phyloP scores from a whole-genome alignment of 1,140 invertebrate genomes.

The Bacillus rossius region DNA sequence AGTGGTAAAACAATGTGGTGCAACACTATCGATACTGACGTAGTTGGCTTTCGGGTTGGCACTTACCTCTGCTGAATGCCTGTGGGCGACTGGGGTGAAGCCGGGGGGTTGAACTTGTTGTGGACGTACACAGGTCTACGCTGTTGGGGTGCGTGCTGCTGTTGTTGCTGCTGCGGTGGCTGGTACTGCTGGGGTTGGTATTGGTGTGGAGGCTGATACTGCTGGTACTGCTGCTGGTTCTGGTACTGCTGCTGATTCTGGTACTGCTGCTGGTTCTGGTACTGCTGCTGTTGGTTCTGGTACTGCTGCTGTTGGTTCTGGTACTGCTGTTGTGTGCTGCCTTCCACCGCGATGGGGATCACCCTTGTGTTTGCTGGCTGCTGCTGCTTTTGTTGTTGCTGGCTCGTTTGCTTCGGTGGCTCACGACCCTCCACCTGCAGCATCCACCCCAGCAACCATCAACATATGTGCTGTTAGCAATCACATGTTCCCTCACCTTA shows the following conservation, averaged over 20 bases:
- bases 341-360: constrained; percentile 47
- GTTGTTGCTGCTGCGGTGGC: constrained; percentile 13
- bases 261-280: constrained; percentile 26
- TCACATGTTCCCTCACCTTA: too few species aligned
- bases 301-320: constrained; percentile 24
- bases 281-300: constrained; percentile 20
- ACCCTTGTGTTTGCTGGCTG: constrained; percentile 32
- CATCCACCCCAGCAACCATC: too few species aligned
- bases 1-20: too few species aligned
- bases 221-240: constrained; percentile 12
- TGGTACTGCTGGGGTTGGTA: constrained; percentile 18
- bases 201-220: constrained; percentile 21
- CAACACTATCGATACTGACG: too few species aligned
- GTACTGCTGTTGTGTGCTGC: constrained; percentile 23
- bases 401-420: background rate
- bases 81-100: constrained; percentile 14
- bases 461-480: too few species aligned
- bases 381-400: constrained; percentile 11
- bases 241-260: constrained; percentile 24
- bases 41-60: too few species aligned
- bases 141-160: constrained; percentile 22
- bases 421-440: background rate
- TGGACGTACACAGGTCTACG: constrained; percentile 25
- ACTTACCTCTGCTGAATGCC: too few species aligned
- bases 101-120: constrained; percentile 22